Base-by-base conservation (phyloP, 2,797 vertebrate species). In the Babyrousa celebensis region DNA sequence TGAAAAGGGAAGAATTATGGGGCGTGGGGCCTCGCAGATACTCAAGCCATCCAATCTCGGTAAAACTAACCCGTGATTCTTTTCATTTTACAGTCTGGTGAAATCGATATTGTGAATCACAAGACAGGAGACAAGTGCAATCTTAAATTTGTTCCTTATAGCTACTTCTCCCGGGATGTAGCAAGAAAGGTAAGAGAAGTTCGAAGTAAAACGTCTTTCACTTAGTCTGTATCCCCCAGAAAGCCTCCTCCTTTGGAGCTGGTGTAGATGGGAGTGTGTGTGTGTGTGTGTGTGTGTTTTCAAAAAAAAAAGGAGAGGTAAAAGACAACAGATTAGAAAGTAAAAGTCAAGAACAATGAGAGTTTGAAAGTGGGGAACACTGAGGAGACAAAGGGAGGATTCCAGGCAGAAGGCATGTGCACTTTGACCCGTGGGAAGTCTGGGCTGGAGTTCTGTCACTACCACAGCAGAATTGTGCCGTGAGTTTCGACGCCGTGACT, bases 121-220 rank as follows among this genome's bases (percentile, higher is more conserved):
- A 99, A 96, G 97, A 99, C 99, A 0, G 99, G 99, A 23, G 99
- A 99, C 98, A 99, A 99, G 97, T 99, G 99, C 98, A 99, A 99
- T 97, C 99, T 99, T 74, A 99, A 99, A 98, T 99, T 99, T 27
- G 99, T 99, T 70, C 99, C 99, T 56, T 99, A 99, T 97, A 99
- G 99, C 98, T 99, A 99, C 98, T 99, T 99, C 97, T 99, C 99
- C n/a, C 98, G 99, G 98, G 99, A 99, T 0, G 99, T 99, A 91
- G 99, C 99, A 0, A 99, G 99, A 97, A 99, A 99, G 99, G 99
- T 99, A 96, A 97, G 98, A 96, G 43, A 68, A 85, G 21, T 12
- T 71, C 36, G 60, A 93, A 80, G 89, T 80, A 23, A 80, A 74
- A 25, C 85, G 54, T 36, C 25, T 78, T 94, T 54, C 60, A n/a